These are phyloP conservation scores for Anastatus disparis DNA, from an alignment of 1,140 invertebrate genomes.

Conservation along the genomic window DNA sequence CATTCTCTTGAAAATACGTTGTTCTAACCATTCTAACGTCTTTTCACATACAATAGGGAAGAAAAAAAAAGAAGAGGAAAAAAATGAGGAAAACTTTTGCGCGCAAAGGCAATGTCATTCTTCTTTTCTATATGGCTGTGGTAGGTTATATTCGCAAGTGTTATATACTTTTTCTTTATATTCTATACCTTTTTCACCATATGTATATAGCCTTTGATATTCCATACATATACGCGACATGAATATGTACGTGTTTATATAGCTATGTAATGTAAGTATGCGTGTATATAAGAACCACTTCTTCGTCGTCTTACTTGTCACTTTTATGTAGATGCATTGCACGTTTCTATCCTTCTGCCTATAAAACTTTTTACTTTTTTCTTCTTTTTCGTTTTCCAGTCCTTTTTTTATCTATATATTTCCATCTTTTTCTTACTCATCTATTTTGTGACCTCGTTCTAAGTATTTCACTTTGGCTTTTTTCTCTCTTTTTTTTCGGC, in stretches of 20 bases:
- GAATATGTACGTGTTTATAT: no score
- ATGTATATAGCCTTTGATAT: no score
- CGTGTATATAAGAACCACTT: background rate
- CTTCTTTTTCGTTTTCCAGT: background rate
- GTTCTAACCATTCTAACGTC: constrained; percentile 26
- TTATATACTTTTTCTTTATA: no score
- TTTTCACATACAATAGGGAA: no score
- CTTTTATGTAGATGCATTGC: constrained; percentile 32
- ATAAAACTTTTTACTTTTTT: constrained; percentile 2
- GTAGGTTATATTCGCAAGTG: no score
- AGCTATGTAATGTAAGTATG: no score
- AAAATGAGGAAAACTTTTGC: no score
- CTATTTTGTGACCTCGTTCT: background rate
- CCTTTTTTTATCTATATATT: no score
- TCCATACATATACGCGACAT: background rate
- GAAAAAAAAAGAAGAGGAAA: no score
- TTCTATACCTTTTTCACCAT: no score
- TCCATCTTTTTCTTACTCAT: background rate
- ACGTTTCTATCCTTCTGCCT: constrained; percentile 1
- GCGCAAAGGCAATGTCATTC: background rate
- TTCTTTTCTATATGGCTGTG: constrained; percentile 18
- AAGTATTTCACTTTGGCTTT: no score
- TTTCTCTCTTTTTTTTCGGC: constrained; percentile 8
- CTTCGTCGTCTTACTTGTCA: background rate
- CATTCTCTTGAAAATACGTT: constrained; percentile 3